Evolutionary conservation across 2,888 invertebrate genomes (phyloP).

Genomic region (Diaphora mendica): DNA sequence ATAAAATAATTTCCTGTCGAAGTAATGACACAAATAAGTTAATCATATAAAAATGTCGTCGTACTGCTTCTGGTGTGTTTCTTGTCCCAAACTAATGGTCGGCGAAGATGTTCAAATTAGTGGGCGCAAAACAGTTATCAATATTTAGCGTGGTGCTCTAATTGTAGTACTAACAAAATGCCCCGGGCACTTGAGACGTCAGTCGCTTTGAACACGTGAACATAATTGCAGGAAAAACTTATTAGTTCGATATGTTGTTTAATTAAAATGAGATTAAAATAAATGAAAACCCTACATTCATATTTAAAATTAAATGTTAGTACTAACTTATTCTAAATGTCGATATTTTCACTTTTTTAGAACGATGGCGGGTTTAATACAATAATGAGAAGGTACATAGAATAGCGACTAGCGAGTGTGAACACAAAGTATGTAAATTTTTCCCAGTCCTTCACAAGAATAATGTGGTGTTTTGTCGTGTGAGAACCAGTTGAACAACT

Average conservation of each 20-base stretch:
- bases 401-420: not conserved
- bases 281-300: slow-evolving; percentile 33
- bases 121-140: slow-evolving; percentile 68
- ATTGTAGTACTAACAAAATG: slow-evolving; percentile 55
- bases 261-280: slow-evolving; percentile 50
- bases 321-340: not conserved
- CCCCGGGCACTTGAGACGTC: slow-evolving; percentile 51
- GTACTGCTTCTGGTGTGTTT: slow-evolving; percentile 53
- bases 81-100: slow-evolving; percentile 48
- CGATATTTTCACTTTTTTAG: too few relatives aligned
- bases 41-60: slow-evolving; percentile 45
- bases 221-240: slow-evolving; percentile 43
- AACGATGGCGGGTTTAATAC: not conserved
- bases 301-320: slow-evolving; percentile 43
- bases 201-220: slow-evolving; percentile 42
- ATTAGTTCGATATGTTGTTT: slow-evolving; percentile 50
- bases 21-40: slow-evolving; percentile 46
- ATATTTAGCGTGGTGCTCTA: slow-evolving; percentile 69
- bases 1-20: slow-evolving; percentile 13
- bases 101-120: slow-evolving; percentile 59
- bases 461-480: slow-evolving; percentile 6
- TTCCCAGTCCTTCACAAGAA: slow-evolving; percentile 4
- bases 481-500: slow-evolving; percentile 9
- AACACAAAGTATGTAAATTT: slow-evolving; percentile 16
- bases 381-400: not conserved